Evolutionary conservation across 2,888 invertebrate genomes (phyloP).

Genomic region (Nemotelus pantherinus): DNA sequence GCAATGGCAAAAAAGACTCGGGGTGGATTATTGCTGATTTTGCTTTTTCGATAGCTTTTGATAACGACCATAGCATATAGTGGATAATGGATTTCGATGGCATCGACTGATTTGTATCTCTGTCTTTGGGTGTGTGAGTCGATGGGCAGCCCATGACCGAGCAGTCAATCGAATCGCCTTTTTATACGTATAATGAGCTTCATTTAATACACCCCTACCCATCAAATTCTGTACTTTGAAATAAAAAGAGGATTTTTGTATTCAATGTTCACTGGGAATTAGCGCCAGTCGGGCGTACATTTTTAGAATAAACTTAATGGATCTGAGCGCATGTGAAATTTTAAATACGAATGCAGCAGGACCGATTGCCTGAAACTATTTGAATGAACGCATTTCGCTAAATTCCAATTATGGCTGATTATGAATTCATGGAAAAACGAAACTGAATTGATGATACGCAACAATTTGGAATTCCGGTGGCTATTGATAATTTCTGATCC

Average conservation of each 20-base stretch:
- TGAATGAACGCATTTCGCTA: conserved; percentile 13
- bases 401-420: conserved; percentile 21
- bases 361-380: not conserved
- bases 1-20: conserved; percentile 5
- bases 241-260: conserved; percentile 3
- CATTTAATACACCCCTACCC: conserved; percentile 2
- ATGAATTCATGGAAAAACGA: conserved; percentile 1
- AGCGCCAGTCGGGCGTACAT: not conserved
- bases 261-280: conserved; percentile 20
- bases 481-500: conserved; percentile 24
- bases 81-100: conserved; percentile 34
- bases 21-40: conserved; percentile 27
- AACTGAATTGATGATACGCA: conserved; percentile 16
- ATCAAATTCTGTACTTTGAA: conserved; percentile 10
- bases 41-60: conserved; percentile 37
- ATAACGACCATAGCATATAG: conserved; percentile 25
- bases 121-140: not conserved
- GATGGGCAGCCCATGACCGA: not conserved
- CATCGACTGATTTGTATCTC: conserved; percentile 15
- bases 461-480: conserved; percentile 31
- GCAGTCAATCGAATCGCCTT: not conserved
- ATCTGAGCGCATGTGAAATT: not conserved
- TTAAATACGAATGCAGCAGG: not conserved
- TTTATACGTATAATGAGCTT: conserved; percentile 31
- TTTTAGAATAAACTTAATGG: conserved; percentile 5